phyloP scores from a whole-genome alignment of 2,113 vertebrate genomes.

The Osmerus eperlanus region DNA sequence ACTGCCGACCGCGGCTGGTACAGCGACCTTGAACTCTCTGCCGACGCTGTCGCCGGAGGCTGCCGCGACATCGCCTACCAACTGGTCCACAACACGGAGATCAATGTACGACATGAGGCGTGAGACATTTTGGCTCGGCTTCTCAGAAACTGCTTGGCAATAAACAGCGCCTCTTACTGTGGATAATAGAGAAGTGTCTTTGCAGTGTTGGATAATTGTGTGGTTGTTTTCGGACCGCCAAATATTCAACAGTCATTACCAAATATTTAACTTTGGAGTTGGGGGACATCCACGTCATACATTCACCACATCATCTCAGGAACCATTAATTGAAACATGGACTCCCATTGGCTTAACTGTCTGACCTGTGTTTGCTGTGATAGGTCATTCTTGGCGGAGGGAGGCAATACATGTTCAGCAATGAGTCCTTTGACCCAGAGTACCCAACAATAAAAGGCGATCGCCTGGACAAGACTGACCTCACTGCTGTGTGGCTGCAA shows the following conservation, averaged over 20 bases:
- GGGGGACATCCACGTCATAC: too few relatives aligned
- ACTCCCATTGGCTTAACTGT: not conserved
- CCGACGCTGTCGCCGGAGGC: constrained; percentile 43
- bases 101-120: constrained; percentile 67
- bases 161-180: too few relatives aligned
- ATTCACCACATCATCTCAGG: too few relatives aligned
- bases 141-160: too few relatives aligned
- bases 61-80: constrained; percentile 76
- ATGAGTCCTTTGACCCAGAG: constrained; percentile 59
- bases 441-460: constrained; percentile 38
- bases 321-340: not conserved
- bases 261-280: too few relatives aligned
- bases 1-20: constrained; percentile 72
- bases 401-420: constrained; percentile 73
- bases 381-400: constrained; percentile 81
- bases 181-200: not conserved
- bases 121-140: too few relatives aligned
- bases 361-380: not conserved
- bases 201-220: too few relatives aligned
- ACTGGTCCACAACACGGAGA: constrained; percentile 73
- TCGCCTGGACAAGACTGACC: constrained; percentile 62
- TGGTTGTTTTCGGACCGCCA: too few relatives aligned
- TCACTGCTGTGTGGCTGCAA: constrained; percentile 64
- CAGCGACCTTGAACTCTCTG: constrained; percentile 56
- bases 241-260: too few relatives aligned